Evolutionary conservation across 2,113 vertebrate genomes (phyloP), one percentile per base, ranked within the genome.

Genomic region (Ia io): DNA sequence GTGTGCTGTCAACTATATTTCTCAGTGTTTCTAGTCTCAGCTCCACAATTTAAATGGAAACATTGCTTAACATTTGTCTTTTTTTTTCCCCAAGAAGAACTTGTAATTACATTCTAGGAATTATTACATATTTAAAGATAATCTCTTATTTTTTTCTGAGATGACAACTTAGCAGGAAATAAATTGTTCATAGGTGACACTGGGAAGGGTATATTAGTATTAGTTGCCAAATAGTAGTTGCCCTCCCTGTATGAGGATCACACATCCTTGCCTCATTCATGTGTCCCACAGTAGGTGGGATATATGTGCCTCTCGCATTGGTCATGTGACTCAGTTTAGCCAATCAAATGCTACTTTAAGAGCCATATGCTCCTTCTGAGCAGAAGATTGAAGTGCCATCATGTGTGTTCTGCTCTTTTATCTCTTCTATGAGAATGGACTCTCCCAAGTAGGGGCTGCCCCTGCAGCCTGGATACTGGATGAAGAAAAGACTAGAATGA

Each of bases 121-220:
- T 74, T 74, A 47, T 37, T 67, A 23, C 9, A 56, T 40, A 20
- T 40, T 87, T 92, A 76, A 76, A 59, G 67, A 83, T 83, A 56
- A 83, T 74, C 25, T 83, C 35, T 76, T 32, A 47, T 12, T 14
- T 23, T 87, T 88, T 40, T 76, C 69, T 35, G 1, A 40, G 51
- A 28, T 51, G 77, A 88, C 77, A 88, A 59, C 8, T 83, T 69
- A 88, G 70, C 89, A 83, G 49, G 69, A 51, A 88, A 95, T 88
- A 88, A 83, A 92, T 67, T 88, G 20, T 61, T 40, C 37, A 11
- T n/a, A 40, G 56, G 17, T 74, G 67, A 92, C 47, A 59, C 53
- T 47, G 18, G 44, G 47, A 28, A 83, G 10, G 73, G 30, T 61
- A 67, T 56, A 20, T 53, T 53, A 71, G 40, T 10, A 53, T 28